Conservation (phyloP, 2,888 invertebrate species). For the Sinohyriopsis cumingii region DNA sequence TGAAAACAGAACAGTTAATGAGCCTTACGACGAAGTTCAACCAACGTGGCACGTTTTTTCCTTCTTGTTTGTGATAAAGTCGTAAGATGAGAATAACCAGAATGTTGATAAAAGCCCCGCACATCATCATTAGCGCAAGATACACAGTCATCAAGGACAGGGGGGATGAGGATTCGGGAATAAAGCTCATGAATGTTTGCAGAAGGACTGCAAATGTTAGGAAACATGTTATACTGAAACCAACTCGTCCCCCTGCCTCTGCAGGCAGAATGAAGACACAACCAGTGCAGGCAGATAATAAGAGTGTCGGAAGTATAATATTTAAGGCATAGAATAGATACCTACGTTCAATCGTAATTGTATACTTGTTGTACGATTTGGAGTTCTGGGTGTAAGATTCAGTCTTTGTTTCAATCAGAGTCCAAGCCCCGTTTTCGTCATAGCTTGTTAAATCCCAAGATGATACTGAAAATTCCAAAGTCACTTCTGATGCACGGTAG, state of each 20-base stretch:
- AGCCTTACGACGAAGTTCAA: conserved; percentile 8
- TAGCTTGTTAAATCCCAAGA: background rate
- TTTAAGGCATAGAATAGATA: background rate
- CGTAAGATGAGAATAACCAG: conserved; percentile 18
- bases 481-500: background rate
- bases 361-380: background rate
- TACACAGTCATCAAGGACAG: background rate
- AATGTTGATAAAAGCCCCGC: background rate
- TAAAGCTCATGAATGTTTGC: conserved; percentile 1
- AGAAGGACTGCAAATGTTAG: background rate
- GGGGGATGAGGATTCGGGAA: background rate
- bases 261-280: background rate
- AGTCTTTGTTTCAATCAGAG: background rate
- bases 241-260: background rate
- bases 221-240: conserved; percentile 1
- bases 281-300: background rate
- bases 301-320: background rate
- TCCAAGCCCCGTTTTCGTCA: background rate
- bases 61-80: conserved; percentile 20
- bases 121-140: background rate
- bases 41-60: conserved; percentile 15
- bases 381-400: background rate
- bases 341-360: background rate
- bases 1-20: conserved; percentile 4
- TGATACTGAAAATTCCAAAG: background rate